Evolutionary conservation across 2,797 vertebrate species (phyloP).

Genomic region (Benthosema pterotum): DNA sequence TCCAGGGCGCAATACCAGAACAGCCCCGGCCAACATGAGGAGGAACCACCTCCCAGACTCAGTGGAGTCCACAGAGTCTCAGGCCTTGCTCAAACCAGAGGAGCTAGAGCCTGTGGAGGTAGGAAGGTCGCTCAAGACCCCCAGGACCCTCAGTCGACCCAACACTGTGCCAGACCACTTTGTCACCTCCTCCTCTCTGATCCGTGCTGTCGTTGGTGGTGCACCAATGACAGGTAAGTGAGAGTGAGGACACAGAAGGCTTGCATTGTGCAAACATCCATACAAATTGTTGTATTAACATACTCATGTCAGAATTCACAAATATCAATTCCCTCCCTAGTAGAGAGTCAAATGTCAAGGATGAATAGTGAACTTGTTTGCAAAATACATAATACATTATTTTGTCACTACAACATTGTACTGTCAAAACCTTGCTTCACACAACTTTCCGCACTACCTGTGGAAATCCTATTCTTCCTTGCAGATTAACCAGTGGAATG

Average conservation of each 20-base stretch:
- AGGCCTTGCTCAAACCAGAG: conserved; percentile 65
- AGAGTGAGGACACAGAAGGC: neutral
- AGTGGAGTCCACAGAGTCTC: neutral
- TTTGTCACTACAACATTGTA: too few relatives aligned
- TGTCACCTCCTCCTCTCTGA: conserved; percentile 81
- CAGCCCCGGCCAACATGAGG: conserved; percentile 34
- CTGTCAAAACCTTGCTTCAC: too few relatives aligned
- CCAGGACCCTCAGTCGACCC: conserved; percentile 69
- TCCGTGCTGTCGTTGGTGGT: conserved; percentile 68
- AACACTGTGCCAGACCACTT: conserved; percentile 66
- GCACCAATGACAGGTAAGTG: conserved; percentile 71
- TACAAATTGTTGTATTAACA: neutral
- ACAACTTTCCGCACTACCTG: too few relatives aligned
- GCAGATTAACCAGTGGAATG: too few relatives aligned
- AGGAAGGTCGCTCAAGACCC: conserved; percentile 69
- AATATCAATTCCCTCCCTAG: too few relatives aligned
- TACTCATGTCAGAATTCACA: too few relatives aligned
- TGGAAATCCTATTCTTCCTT: too few relatives aligned
- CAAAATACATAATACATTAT: too few relatives aligned
- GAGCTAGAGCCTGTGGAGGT: conserved; percentile 73
- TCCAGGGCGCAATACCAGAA: conserved; percentile 60
- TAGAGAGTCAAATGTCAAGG: too few relatives aligned
- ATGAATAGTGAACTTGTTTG: too few relatives aligned
- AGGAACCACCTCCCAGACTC: conserved; percentile 1
- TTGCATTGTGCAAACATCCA: neutral